phyloP scores from a whole-genome alignment of 2,797 vertebrate genomes.

The Centropyge bicolor region DNA sequence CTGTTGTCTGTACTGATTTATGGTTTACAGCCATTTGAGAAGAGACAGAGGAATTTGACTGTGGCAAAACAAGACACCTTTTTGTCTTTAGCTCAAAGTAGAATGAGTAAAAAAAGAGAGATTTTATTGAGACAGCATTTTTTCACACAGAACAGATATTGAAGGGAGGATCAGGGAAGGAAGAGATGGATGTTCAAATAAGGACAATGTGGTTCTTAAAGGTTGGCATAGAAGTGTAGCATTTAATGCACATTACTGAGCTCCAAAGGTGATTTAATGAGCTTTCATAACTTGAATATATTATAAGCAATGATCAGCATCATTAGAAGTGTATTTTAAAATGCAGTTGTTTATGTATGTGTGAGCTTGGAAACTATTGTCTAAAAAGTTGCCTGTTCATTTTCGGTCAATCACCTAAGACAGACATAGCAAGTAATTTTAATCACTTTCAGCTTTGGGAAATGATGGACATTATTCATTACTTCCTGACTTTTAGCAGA shows the following conservation, averaged over 20 bases:
- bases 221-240: neutral
- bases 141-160: slow-evolving; percentile 8
- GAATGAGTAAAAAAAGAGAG: neutral
- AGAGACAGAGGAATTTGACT: slow-evolving; percentile 19
- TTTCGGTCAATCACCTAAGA: neutral
- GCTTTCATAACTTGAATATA: slow-evolving; percentile 21
- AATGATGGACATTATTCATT: neutral
- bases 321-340: slow-evolving; percentile 4
- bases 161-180: neutral
- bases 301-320: slow-evolving; percentile 14
- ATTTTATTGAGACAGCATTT: slow-evolving; percentile 9
- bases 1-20: slow-evolving; percentile 70
- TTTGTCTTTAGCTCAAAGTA: slow-evolving; percentile 7
- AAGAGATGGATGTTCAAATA: slow-evolving; percentile 16
- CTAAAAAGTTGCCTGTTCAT: too few relatives aligned
- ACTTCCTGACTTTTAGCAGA: slow-evolving; percentile 2
- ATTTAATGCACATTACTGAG: slow-evolving; percentile 9
- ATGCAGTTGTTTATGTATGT: neutral
- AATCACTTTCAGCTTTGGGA: neutral
- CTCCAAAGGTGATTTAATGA: slow-evolving; percentile 20
- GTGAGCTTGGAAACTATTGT: neutral
- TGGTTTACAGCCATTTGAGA: slow-evolving; percentile 66
- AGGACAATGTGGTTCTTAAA: slow-evolving; percentile 20
- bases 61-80: slow-evolving; percentile 9
- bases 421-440: neutral